Conservation (phyloP, 2,797 vertebrate species). For the Coreius guichenoti region DNA sequence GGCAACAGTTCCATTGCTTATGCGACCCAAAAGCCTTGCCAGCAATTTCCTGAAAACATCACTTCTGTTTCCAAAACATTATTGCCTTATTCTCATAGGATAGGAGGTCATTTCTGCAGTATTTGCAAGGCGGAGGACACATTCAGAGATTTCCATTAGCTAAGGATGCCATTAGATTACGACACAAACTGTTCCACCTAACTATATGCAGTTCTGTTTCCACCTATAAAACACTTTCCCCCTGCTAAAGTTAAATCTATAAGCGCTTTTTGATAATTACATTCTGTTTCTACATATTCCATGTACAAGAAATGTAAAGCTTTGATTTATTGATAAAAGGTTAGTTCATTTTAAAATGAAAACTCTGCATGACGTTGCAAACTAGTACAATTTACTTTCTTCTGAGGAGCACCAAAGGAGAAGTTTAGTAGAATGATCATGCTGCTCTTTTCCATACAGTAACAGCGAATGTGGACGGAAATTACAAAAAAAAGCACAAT, state of each 20-base stretch:
- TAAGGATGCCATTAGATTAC: slow-evolving; percentile 49
- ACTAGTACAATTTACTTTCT: neutral
- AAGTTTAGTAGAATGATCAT: neutral
- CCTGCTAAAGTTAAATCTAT: slow-evolving; percentile 18
- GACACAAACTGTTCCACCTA: slow-evolving; percentile 49
- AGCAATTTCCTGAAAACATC: slow-evolving; percentile 53
- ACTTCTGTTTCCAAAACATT: slow-evolving; percentile 53
- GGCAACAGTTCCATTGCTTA: slow-evolving; percentile 52
- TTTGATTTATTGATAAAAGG: neutral
- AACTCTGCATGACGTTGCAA: neutral
- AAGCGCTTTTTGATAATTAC: slow-evolving; percentile 1
- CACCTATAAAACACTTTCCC: slow-evolving; percentile 28
- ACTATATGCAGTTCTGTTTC: slow-evolving; percentile 21
- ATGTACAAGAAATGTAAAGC: neutral
- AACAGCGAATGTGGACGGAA: neutral
- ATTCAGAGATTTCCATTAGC: slow-evolving; percentile 49
- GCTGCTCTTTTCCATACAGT: neutral
- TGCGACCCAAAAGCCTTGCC: slow-evolving; percentile 43
- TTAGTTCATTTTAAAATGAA: neutral
- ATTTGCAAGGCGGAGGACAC: slow-evolving; percentile 41
- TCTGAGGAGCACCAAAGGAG: neutral
- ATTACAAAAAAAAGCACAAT: neutral
- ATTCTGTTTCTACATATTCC: neutral
- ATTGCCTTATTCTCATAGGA: slow-evolving; percentile 54
- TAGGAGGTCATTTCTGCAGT: slow-evolving; percentile 48